Conservation (phyloP, 2,888 invertebrate genomes). For the Empis stercorea region DNA sequence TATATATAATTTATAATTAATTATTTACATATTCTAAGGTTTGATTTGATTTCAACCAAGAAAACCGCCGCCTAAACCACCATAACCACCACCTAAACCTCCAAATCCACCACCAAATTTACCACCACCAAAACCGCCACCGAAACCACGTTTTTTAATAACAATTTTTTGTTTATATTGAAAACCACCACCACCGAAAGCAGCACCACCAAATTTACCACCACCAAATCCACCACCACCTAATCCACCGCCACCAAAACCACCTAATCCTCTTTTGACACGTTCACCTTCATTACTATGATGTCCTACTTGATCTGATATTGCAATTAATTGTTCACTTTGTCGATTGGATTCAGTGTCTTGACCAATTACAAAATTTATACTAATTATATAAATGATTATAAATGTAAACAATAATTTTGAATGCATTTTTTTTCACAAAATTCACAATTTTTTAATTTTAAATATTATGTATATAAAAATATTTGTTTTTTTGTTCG, state of each 20-base stretch:
- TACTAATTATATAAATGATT: too few relatives aligned
- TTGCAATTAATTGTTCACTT: slow-evolving; percentile 13
- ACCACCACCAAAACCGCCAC: not conserved
- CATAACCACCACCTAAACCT: not conserved
- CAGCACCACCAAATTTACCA: slow-evolving; percentile 1
- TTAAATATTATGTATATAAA: too few relatives aligned
- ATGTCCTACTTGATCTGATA: slow-evolving; percentile 16
- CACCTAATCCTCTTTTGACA: slow-evolving; percentile 6
- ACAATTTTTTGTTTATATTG: not conserved
- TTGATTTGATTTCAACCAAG: not conserved
- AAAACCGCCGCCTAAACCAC: not conserved
- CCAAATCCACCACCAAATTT: not conserved
- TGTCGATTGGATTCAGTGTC: too few relatives aligned
- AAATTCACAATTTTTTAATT: too few relatives aligned
- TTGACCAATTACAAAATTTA: too few relatives aligned
- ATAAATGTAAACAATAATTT: too few relatives aligned
- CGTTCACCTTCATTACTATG: slow-evolving; percentile 19
- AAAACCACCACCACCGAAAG: slow-evolving; percentile 6
- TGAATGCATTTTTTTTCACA: too few relatives aligned
- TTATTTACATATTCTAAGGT: too few relatives aligned
- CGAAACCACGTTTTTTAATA: not conserved
- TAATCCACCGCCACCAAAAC: not conserved
- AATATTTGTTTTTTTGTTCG: too few relatives aligned
- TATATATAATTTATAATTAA: too few relatives aligned
- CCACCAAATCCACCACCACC: slow-evolving; percentile 3